Percentiles rank a stretch among this genome's conserved stretches.
phyloP scores from a whole-genome alignment of 1,140 invertebrate genomes.

The Coptotermes formosanus region DNA sequence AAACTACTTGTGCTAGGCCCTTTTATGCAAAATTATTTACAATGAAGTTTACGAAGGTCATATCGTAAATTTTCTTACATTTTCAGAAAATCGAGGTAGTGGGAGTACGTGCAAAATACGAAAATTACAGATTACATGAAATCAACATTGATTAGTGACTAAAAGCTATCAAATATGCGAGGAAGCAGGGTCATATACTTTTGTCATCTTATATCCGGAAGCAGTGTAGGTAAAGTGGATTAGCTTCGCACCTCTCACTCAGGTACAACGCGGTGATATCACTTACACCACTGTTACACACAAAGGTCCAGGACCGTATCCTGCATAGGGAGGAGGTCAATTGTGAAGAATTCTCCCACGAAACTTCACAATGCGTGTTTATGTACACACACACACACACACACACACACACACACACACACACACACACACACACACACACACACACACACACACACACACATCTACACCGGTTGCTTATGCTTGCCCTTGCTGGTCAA shows the following conservation, averaged over 20 bases:
- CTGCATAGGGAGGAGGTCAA: neutral
- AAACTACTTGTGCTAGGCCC: no score
- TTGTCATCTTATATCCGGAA: neutral
- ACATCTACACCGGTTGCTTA: neutral
- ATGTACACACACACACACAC: neutral
- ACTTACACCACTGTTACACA: neutral
- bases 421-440: conserved; percentile 4
- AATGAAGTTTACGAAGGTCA: no score
- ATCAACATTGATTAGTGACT: no score
- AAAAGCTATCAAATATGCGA: no score
- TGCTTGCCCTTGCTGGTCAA: conserved; percentile 3
- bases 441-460: neutral
- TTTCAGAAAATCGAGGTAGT: no score
- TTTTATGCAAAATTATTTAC: no score
- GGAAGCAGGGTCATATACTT: neutral
- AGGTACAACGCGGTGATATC: neutral
- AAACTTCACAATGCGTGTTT: conserved; percentile 11
- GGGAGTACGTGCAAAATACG: no score
- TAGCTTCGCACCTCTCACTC: neutral
- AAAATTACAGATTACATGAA: no score
- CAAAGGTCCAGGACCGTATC: neutral
- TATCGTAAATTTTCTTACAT: no score
- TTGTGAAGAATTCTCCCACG: conserved; percentile 14
- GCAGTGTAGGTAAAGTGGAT: neutral
- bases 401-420: conserved; percentile 15